Percentiles rank a stretch among this genome's conserved stretches.
phyloP scores from a whole-genome alignment of 2,888 invertebrate species.

The Erannis defoliaria region DNA sequence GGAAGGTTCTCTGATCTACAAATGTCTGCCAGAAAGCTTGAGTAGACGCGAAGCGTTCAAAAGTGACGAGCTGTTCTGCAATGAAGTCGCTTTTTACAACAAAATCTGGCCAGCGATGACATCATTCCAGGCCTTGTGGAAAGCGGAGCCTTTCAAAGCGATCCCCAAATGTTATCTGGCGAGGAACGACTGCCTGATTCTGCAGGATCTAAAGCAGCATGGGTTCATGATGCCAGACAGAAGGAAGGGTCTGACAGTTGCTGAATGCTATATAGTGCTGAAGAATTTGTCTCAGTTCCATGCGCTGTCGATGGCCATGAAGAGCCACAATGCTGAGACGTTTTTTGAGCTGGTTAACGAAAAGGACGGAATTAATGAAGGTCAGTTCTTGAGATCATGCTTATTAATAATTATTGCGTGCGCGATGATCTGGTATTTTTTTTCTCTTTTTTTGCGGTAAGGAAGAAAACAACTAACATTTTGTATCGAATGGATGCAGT shows the following conservation, averaged over 20 bases:
- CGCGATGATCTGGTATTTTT: too few relatives aligned
- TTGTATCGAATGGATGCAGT: too few relatives aligned
- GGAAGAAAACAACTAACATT: too few relatives aligned
- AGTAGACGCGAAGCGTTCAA: constrained; percentile 89
- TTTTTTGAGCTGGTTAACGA: constrained; percentile 83
- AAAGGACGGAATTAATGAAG: constrained; percentile 81
- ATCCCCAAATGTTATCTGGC: constrained; percentile 88
- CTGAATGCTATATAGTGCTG: constrained; percentile 87
- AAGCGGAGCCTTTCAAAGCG: constrained; percentile 78
- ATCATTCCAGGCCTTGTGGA: constrained; percentile 84
- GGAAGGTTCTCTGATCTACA: constrained; percentile 89
- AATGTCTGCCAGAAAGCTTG: constrained; percentile 89
- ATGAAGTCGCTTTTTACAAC: constrained; percentile 91
- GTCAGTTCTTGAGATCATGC: constrained; percentile 46
- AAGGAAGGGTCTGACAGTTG: constrained; percentile 85
- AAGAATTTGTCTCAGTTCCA: constrained; percentile 88
- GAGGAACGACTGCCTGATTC: constrained; percentile 83
- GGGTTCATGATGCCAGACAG: constrained; percentile 89
- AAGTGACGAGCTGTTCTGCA: constrained; percentile 90
- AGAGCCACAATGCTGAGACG: constrained; percentile 84
- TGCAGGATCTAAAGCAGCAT: constrained; percentile 87
- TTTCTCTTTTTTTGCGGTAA: too few relatives aligned
- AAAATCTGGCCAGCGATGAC: constrained; percentile 89
- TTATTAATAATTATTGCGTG: too few relatives aligned
- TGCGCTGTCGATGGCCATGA: constrained; percentile 88